phyloP scores from a whole-genome alignment of 2,797 vertebrate species.

The Sebastes minor region DNA sequence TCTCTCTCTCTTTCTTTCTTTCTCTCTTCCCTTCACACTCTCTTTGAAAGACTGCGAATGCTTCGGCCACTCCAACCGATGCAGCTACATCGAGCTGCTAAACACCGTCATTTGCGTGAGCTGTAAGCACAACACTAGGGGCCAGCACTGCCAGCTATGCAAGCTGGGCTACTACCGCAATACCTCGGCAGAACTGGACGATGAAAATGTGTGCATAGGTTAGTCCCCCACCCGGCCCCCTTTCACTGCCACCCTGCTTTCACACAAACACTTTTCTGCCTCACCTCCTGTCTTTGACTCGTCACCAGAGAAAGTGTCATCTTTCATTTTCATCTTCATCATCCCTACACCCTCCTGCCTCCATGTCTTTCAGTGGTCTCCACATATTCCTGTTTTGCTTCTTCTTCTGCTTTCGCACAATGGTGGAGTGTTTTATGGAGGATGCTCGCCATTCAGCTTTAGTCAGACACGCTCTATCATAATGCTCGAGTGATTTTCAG shows the following conservation, averaged over 20 bases:
- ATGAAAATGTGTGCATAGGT: conserved; percentile 99
- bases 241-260: conserved; percentile 47
- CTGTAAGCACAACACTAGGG: conserved; percentile 99
- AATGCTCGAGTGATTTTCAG: neutral
- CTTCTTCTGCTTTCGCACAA: conserved; percentile 26
- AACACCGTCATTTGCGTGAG: conserved; percentile 99
- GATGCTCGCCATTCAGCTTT: neutral
- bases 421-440: neutral
- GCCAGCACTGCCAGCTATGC: conserved; percentile 99
- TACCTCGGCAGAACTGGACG: conserved; percentile 96
- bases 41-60: conserved; percentile 99
- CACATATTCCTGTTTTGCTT: conserved; percentile 35
- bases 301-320: conserved; percentile 44
- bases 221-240: conserved; percentile 78
- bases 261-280: conserved; percentile 42
- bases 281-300: conserved; percentile 56
- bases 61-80: conserved; percentile 99
- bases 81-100: conserved; percentile 99
- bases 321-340: conserved; percentile 24
- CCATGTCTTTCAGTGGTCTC: conserved; percentile 39
- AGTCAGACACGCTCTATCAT: neutral
- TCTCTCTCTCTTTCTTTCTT: conserved; percentile 6
- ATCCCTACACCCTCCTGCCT: conserved; percentile 21
- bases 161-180: conserved; percentile 99
- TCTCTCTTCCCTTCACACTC: conserved; percentile 68